Percentiles rank a stretch among this genome's conserved stretches.
Evolutionary conservation across 64 coral and sea anemone species (phyloP).

Genomic region (Stylophora pistillata): DNA sequence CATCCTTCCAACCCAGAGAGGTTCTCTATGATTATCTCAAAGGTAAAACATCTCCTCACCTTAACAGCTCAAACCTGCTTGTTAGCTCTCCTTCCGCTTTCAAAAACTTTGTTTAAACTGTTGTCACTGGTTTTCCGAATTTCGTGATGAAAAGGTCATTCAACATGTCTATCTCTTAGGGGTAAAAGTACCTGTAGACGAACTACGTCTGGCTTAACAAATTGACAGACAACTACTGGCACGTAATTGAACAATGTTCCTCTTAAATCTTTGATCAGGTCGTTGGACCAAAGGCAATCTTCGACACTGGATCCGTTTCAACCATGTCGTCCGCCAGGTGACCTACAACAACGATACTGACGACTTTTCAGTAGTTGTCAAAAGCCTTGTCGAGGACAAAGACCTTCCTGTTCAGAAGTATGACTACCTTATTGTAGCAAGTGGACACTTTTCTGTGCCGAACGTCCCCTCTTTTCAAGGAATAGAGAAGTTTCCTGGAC

Average conservation of each 20-base stretch:
- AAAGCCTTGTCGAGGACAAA: constrained; percentile 44
- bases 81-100: too few species aligned
- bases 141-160: too few species aligned
- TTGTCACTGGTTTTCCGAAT: too few species aligned
- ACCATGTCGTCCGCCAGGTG: constrained; percentile 59
- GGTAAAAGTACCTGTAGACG: too few species aligned
- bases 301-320: constrained; percentile 41
- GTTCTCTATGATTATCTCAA: constrained; percentile 30
- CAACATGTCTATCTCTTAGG: too few species aligned
- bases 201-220: too few species aligned
- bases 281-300: constrained; percentile 54
- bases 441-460: constrained; percentile 52
- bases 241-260: neutral
- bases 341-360: constrained; percentile 45
- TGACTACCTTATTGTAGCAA: constrained; percentile 65
- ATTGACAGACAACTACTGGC: neutral
- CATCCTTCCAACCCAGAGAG: neutral
- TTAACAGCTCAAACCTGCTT: too few species aligned
- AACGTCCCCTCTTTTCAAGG: constrained; percentile 49
- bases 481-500: constrained; percentile 60
- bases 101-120: too few species aligned
- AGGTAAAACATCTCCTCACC: constrained; percentile 1
- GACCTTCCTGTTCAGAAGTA: constrained; percentile 35
- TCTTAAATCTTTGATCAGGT: constrained; percentile 11
- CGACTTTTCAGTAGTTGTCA: constrained; percentile 57